Conservation (phyloP, 2,113 vertebrate genomes). For the Rhagologus leucostigma region DNA sequence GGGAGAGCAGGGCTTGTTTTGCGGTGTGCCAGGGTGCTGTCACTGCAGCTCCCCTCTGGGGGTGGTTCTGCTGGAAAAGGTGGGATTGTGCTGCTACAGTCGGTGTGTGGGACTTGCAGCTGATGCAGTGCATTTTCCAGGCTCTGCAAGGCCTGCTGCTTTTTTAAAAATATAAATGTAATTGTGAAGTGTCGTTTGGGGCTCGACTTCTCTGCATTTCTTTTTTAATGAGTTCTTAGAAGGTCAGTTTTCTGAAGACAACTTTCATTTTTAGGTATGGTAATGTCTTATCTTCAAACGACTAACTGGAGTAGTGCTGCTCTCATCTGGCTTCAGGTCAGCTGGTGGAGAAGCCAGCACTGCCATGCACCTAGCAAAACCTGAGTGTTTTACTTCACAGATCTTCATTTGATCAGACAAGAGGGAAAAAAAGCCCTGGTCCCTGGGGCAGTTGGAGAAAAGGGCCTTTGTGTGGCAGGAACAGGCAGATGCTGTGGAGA, state of each 20-base stretch:
- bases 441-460: neutral
- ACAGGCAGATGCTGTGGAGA: neutral
- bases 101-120: neutral
- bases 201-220: neutral
- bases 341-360: neutral
- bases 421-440: neutral
- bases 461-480: slow-evolving; percentile 11
- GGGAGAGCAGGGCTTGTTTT: neutral
- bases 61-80: neutral
- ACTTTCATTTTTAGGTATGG: neutral
- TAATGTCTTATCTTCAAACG: neutral
- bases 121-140: neutral
- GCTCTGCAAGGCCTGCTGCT: neutral
- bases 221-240: neutral
- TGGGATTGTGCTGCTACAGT: neutral
- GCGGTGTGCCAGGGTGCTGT: neutral
- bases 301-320: neutral
- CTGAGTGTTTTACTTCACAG: neutral
- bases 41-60: neutral
- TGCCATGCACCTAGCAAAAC: neutral
- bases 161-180: neutral
- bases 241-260: neutral
- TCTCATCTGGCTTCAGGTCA: neutral
- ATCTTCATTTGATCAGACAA: neutral
- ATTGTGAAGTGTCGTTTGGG: neutral